Evolutionary conservation across 2,888 invertebrate genomes (phyloP), one percentile per base, ranked within the genome.

Genomic region (Athalia rosae): DNA sequence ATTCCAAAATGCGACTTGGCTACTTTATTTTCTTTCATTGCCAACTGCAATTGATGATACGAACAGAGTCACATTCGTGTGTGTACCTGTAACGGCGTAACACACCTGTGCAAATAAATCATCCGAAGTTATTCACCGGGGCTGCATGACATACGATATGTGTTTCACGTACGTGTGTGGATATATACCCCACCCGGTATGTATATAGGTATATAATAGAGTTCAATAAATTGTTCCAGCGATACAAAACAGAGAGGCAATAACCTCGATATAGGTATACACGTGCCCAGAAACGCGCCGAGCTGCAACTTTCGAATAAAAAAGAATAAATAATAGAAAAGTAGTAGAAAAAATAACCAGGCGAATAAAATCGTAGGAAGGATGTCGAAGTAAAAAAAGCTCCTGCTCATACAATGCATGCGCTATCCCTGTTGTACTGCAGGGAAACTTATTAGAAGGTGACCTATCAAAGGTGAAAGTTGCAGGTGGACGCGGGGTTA

Each of bases 61-160:
- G 28, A 28, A 28, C 28, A n/a, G 1, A 48, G 47, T 48, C n/a
- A 66, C 11, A 45, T 11, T 8, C 11, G 3, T 11, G 11, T 11
- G 11, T 43, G 50, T 3, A 8, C 48, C 48, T 28, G 28, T 2
- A 28, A 28, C 28, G 28, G 28, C 28, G 28, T 48, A 6, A 50
- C 28, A 53, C 67, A 53, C 53, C 50, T 67, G 50, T 67, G 45
- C 67, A 67, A 67, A 53, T 53, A 53, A 67, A 67, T 67, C 67
- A 53, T 11, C 67, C 48, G 41, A 67, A 67, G 50, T 67, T 67
- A 67, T 53, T 67, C 67, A 67, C 67, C 41, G 50, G 45, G 67
- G 84, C 79, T 74, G 64, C 83, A 77, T 59, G 61, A 78, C 76
- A 80, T 80, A 78, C 62, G 64, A 78, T 56, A 61, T 66, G 43